Evolutionary conservation across 2,888 invertebrate genomes (phyloP), one percentile per base, ranked within the genome.

Genomic region (Cistogaster globosa): DNA sequence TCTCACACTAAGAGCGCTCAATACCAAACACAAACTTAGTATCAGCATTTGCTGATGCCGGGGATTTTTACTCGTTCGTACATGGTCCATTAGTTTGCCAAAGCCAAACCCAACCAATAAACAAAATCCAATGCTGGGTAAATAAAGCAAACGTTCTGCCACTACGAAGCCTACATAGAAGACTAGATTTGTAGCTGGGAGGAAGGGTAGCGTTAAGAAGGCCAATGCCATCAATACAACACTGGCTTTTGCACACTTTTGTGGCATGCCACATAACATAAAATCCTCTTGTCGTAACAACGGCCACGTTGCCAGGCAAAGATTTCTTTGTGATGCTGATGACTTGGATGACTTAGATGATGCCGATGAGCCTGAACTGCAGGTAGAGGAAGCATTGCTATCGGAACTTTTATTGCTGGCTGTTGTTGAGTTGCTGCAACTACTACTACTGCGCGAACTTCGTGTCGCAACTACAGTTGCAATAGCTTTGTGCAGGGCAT

Each of bases 111-210:
- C 98, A 84, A 98, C 94, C 87, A 98, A 93, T 89, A 99, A 94
- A 93, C 98, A 98, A 93, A 96, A 97, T 74, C 98, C 99, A 90
- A 98, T 97, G 93, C 98, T 98, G 69, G 99, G 98, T 92, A 99
- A 95, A 93, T 99, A 99, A 87, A 99, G 94, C 87, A 99, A 96
- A 87, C 99, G 95, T 93, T 99, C 99, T 83, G 99, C 99, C 77
- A 99, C 97, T 88, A 99, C 99, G 93, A 99, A 99, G 68, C 99
- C 99, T 84, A 99, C 99, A 93, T 99, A 98, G 94, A 98, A 98
- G 93, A 99, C 96, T 89, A 98, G 93, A 94, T 99, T 99, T 89
- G 97, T 96, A 86, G 99, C 98, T 87, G 98, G 99, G 90, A 99
- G 94, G 93, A 98, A 99, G 86, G 99, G 98, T 88, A 99, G 94